Percentiles rank a stretch among this genome's conserved stretches.
phyloP scores from a whole-genome alignment of 2,113 vertebrate species.

The Lipophrys pholis region DNA sequence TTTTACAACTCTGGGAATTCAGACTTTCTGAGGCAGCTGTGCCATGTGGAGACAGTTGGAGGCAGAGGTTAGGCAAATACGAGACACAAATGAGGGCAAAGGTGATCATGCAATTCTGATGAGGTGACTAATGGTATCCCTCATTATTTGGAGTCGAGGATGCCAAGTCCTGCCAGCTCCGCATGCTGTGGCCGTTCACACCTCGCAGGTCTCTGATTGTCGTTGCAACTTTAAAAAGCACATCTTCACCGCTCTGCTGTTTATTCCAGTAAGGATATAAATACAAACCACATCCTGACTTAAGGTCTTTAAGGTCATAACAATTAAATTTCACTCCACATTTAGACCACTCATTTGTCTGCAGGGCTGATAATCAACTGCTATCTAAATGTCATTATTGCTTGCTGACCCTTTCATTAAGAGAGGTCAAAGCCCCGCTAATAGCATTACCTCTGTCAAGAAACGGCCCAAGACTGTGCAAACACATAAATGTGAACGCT shows the following conservation, averaged over 20 bases:
- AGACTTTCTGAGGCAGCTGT: not conserved
- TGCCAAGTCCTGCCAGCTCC: not conserved
- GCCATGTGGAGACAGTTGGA: not conserved
- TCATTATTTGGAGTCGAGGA: constrained; percentile 1
- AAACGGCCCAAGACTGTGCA: too few species aligned
- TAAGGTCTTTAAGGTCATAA: constrained; percentile 1
- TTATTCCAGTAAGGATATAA: not conserved
- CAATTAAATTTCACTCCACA: constrained; percentile 13
- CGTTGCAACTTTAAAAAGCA: not conserved
- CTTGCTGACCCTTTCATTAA: constrained; percentile 45
- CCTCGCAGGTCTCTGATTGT: not conserved
- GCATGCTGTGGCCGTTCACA: not conserved
- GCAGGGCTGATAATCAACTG: constrained; percentile 26
- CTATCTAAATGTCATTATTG: constrained; percentile 50
- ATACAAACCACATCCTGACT: not conserved
- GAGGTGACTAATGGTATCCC: constrained; percentile 16
- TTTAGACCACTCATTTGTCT: not conserved
- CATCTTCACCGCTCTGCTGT: not conserved
- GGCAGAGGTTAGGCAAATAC: constrained; percentile 16
- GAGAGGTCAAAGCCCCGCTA: constrained; percentile 32
- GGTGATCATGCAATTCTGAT: constrained; percentile 23
- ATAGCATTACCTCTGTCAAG: constrained; percentile 5
- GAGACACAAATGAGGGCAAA: constrained; percentile 24
- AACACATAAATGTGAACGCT: too few species aligned
- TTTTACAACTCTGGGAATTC: not conserved